Conservation (phyloP, 2,888 invertebrate species). For the Neria commutata region DNA sequence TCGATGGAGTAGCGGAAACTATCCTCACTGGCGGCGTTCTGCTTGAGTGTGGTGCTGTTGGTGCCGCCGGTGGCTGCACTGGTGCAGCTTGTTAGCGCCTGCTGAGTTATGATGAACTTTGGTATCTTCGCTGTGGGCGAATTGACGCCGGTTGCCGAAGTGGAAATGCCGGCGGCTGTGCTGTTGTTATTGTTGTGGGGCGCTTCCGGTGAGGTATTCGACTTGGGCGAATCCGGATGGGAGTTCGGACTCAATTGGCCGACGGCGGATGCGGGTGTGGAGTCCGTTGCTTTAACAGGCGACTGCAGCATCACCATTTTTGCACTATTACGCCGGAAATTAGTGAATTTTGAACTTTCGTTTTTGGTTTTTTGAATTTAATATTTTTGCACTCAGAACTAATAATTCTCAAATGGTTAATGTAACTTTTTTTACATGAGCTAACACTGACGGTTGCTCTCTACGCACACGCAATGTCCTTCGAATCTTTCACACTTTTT, state of each 20-base stretch:
- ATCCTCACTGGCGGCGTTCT: slow-evolving; percentile 40
- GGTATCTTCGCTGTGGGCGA: slow-evolving; percentile 45
- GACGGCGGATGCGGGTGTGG: slow-evolving; percentile 40
- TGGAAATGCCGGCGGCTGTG: slow-evolving; percentile 17
- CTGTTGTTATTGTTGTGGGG: slow-evolving; percentile 29
- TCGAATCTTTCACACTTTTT: slow-evolving; percentile 1
- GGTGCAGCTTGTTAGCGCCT: slow-evolving; percentile 14
- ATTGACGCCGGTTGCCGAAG: slow-evolving; percentile 7
- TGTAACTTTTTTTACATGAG: slow-evolving; percentile 5
- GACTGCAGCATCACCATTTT: slow-evolving; percentile 63
- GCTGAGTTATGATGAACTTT: slow-evolving; percentile 48
- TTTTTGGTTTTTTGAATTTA: slow-evolving; percentile 2
- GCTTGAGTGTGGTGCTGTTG: slow-evolving; percentile 8
- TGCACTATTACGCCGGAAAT: slow-evolving; percentile 1
- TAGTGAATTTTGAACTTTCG: not conserved
- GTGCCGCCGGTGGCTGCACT: slow-evolving; percentile 26
- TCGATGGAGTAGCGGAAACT: slow-evolving; percentile 57
- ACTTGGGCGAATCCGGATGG: slow-evolving; percentile 60
- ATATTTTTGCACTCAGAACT: slow-evolving; percentile 14
- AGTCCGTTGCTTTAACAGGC: slow-evolving; percentile 48
- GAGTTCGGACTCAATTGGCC: slow-evolving; percentile 60
- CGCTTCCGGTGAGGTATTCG: slow-evolving; percentile 55
- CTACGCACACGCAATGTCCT: not conserved
- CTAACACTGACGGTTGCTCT: not conserved
- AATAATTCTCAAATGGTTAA: slow-evolving; percentile 1